Percentiles rank a stretch among this genome's conserved stretches.
Conservation (phyloP, 2,797 vertebrate genomes). For the Myotis pilosus region DNA sequence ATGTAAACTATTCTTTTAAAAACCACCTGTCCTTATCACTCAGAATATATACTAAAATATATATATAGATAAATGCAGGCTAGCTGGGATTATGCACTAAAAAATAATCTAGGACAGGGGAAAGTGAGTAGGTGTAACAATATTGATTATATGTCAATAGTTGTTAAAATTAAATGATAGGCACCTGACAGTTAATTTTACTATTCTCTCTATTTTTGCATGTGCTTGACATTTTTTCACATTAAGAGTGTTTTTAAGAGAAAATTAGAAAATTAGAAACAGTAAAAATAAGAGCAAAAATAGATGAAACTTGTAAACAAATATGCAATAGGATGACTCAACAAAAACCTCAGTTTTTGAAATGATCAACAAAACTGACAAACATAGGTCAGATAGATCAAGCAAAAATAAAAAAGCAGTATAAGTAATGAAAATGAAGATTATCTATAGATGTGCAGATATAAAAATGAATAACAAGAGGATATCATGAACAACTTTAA, state of each 20-base stretch:
- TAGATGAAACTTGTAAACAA: constrained; percentile 34
- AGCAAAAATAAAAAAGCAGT: not conserved
- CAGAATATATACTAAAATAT: constrained; percentile 17
- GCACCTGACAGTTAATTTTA: not conserved
- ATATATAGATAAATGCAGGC: not conserved
- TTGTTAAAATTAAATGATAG: not conserved
- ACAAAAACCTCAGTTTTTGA: not conserved
- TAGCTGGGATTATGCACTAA: not conserved
- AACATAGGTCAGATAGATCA: not conserved
- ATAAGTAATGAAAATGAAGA: constrained; percentile 17
- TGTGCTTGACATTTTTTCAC: not conserved
- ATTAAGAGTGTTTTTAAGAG: not conserved
- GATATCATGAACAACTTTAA: not conserved
- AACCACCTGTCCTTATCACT: not conserved
- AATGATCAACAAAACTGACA: constrained; percentile 12
- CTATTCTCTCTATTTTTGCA: not conserved
- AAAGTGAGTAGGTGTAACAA: not conserved
- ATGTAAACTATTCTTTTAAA: not conserved
- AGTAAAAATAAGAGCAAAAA: not conserved
- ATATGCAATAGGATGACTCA: not conserved
- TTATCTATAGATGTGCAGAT: not conserved
- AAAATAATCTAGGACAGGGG: not conserved
- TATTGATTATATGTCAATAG: not conserved
- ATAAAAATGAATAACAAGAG: not conserved
- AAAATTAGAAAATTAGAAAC: not conserved